Base-by-base conservation (phyloP, 2,113 vertebrate species). In the Steatornis caripensis region DNA sequence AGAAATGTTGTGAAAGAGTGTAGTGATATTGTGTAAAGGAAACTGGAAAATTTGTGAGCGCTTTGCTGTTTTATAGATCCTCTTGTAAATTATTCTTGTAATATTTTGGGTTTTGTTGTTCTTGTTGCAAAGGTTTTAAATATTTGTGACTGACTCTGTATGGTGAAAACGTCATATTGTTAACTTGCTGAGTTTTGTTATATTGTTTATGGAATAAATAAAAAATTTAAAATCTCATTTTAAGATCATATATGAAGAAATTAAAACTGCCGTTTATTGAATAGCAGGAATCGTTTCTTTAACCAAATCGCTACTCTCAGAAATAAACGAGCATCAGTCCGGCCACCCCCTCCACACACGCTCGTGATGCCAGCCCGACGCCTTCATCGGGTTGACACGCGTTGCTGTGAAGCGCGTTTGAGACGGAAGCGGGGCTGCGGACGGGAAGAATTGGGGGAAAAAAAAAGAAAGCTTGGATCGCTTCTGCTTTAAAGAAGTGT, bases 151-250 rank as follows among this genome's bases (percentile, higher is more conserved):
- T 99, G 99, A 99, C 99, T 99, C 99, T 99, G 99, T 99, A 99
- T 99, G 99, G 99, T 99, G 99, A 99, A 99, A 99, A 99, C 98
- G 99, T 99, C 99, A 99, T 99, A 99, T 99, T 99, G 99, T 99
- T 99, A 99, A 99, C 99, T 99, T 99, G 99, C 99, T 99, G 99
- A 99, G 99, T 99, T 99, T 99, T 99, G 99, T 99, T 99, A 99
- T 99, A 99, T 99, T 99, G 99, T 99, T 99, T 99, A 99, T 99
- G 99, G 99, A 99, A 99, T 99, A 99, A 99, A 99, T 99, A 99
- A 99, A 99, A 99, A 99, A 91, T 96, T 99, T 84, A 99, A 99
- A 99, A 99, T 98, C 98, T 98, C 99, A 99, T 99, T 99, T 99
- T 99, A 99, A 99, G 99, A 99, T 99, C 99, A 98, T 98, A 97